Evolutionary conservation across 2,888 invertebrate genomes (phyloP).

Genomic region (Agrypnus murinus): DNA sequence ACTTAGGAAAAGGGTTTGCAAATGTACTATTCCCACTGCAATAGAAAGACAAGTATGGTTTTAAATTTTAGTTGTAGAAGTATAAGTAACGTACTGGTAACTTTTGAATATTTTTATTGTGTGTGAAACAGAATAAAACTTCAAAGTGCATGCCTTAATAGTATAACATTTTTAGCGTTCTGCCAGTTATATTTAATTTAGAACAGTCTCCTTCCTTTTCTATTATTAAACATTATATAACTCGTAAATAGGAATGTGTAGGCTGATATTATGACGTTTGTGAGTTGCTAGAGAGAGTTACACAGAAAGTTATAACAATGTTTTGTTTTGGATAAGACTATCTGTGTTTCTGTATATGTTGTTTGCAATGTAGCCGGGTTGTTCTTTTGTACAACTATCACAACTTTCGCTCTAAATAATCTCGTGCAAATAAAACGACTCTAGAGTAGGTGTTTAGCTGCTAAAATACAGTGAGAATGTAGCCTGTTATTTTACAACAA

Average conservation of each 20-base stretch:
- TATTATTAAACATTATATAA: neutral
- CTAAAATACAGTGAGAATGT: slow-evolving; percentile 16
- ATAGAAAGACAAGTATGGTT: no score
- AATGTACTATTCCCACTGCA: no score
- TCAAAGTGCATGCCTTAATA: no score
- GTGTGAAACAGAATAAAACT: no score
- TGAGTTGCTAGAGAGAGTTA: slow-evolving; percentile 34
- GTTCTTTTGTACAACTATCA: slow-evolving; percentile 34
- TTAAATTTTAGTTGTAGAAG: no score
- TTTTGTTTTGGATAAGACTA: slow-evolving; percentile 37
- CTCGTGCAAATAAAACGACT: slow-evolving; percentile 27
- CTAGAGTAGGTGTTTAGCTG: slow-evolving; percentile 9
- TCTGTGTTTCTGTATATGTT: slow-evolving; percentile 22
- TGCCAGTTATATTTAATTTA: slow-evolving; percentile 26
- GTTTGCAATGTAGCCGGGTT: slow-evolving; percentile 12
- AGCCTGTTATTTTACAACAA: neutral
- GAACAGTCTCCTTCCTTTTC: neutral
- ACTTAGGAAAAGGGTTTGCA: no score
- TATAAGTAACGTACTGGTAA: no score
- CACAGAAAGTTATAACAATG: slow-evolving; percentile 34
- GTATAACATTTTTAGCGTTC: no score
- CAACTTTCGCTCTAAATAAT: slow-evolving; percentile 31
- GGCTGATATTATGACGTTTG: neutral
- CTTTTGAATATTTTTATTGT: no score
- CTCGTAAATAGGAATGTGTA: slow-evolving; percentile 2